Evolutionary conservation across 2,797 vertebrate genomes (phyloP).

Genomic region (Enteromius afrohamiltoni): DNA sequence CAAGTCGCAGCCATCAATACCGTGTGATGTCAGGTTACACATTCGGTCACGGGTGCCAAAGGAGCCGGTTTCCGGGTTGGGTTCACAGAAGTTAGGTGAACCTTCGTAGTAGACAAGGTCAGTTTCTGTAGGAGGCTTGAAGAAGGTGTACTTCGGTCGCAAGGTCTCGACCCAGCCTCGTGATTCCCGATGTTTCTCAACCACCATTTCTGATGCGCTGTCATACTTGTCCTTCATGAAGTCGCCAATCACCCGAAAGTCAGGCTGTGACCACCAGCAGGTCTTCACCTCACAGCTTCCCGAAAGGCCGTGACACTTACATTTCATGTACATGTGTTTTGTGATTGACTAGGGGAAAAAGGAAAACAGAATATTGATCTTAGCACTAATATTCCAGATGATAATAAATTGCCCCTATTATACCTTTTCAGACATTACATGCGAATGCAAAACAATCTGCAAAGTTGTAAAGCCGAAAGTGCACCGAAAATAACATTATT

Average conservation of each 20-base stretch:
- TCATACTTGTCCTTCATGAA: conserved; percentile 99
- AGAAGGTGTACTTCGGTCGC: conserved; percentile 92
- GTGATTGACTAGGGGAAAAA: conserved; percentile 84
- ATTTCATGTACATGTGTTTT: conserved; percentile 96
- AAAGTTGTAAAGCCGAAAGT: neutral
- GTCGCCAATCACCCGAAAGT: conserved; percentile 93
- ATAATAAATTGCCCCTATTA: neutral
- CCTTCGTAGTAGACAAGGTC: conserved; percentile 96
- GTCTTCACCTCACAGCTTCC: conserved; percentile 99
- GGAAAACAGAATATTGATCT: neutral
- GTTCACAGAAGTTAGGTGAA: conserved; percentile 97
- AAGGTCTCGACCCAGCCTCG: conserved; percentile 98
- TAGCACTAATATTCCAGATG: neutral
- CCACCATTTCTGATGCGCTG: conserved; percentile 97
- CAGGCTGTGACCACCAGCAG: conserved; percentile 98
- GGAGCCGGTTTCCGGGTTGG: conserved; percentile 92
- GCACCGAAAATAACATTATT: neutral
- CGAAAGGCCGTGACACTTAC: conserved; percentile 96
- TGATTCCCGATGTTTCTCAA: conserved; percentile 96
- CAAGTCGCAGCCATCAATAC: conserved; percentile 96
- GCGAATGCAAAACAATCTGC: neutral
- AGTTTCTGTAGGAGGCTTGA: conserved; percentile 93
- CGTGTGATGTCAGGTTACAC: conserved; percentile 95
- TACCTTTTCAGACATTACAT: neutral
- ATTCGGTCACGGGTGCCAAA: conserved; percentile 92